phyloP scores from a whole-genome alignment of 2,888 invertebrate species.

The Adelphocoris suturalis region DNA sequence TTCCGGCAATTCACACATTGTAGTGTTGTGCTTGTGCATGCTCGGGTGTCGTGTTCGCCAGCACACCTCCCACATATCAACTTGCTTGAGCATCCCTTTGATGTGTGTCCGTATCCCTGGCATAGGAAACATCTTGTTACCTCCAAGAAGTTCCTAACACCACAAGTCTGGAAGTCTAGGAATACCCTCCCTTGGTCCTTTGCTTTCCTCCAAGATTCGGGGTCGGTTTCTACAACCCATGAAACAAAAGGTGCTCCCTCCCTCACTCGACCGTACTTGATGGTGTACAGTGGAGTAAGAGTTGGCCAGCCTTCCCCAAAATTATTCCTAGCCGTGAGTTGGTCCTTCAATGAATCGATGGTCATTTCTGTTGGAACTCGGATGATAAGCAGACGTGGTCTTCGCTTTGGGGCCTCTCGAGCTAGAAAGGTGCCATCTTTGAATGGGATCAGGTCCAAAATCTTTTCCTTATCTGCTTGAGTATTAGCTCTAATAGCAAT shows the following conservation, averaged over 20 bases:
- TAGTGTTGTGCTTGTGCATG: not conserved
- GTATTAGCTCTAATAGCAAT: not conserved
- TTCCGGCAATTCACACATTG: not conserved
- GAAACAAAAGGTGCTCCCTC: not conserved
- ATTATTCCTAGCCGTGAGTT: not conserved
- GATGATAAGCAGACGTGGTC: conserved; percentile 1
- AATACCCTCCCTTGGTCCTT: conserved; percentile 8
- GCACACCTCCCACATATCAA: not conserved
- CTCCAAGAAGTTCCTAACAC: not conserved
- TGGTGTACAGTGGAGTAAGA: conserved; percentile 4
- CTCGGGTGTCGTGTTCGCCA: conserved; percentile 9
- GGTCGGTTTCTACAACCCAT: conserved; percentile 17
- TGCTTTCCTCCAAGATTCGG: not conserved
- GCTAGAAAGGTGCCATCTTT: not conserved
- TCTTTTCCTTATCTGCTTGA: not conserved
- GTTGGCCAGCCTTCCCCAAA: conserved; percentile 14
- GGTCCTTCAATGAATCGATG: not conserved
- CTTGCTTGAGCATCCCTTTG: not conserved
- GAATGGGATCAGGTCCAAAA: not conserved
- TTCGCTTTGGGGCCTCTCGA: not conserved
- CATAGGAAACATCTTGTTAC: conserved; percentile 38
- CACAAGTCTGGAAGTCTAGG: conserved; percentile 24
- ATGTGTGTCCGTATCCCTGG: conserved; percentile 58
- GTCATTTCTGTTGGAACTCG: not conserved
- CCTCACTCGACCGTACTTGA: not conserved